These are phyloP conservation scores for Noctua comes DNA, from an alignment of 2,888 invertebrate species.

Conservation along the genomic window DNA sequence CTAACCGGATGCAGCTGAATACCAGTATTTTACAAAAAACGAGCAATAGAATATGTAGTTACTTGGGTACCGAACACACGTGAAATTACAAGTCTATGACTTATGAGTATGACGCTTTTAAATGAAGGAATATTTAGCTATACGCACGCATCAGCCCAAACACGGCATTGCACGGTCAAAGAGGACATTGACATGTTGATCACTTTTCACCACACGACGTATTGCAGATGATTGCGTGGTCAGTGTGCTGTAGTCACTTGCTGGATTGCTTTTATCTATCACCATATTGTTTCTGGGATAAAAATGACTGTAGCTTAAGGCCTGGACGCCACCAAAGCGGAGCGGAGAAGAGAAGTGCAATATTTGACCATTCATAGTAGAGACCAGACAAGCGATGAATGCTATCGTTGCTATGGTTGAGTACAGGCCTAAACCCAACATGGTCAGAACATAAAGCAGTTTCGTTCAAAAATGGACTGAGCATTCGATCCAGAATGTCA, in stretches of 20 bases:
- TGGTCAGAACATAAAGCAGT: no score
- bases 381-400: no score
- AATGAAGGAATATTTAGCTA: not conserved
- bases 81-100: not conserved
- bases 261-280: not conserved
- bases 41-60: not conserved
- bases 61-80: not conserved
- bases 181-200: constrained; percentile 19
- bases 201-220: constrained; percentile 2
- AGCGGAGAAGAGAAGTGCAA: no score
- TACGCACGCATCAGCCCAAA: not conserved
- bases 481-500: no score
- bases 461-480: no score
- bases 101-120: not conserved
- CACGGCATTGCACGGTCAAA: constrained; percentile 1
- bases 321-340: not conserved
- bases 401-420: no score
- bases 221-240: not conserved
- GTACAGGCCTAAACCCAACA: no score
- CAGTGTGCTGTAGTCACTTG: not conserved
- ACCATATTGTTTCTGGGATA: not conserved
- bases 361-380: no score
- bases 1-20: not conserved
- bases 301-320: not conserved
- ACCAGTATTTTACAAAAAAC: not conserved